Base-by-base conservation (phyloP, 2,113 vertebrate genomes). In the Sylvietta virens region DNA sequence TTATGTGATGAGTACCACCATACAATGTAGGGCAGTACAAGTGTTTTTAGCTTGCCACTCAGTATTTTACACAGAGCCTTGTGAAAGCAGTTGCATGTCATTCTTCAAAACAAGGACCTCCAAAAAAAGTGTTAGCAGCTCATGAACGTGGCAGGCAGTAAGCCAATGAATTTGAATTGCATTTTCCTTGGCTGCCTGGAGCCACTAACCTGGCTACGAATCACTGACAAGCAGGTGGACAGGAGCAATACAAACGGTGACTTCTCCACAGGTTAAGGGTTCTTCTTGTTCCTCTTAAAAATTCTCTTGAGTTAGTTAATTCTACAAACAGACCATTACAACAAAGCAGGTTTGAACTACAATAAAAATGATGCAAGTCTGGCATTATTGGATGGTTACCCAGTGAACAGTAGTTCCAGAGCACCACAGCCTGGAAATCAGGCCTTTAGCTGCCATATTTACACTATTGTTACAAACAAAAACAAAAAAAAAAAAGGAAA, bases 371-470 rank as follows among this genome's bases (percentile, higher is more conserved):
- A 97, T 87, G 95, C 88, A 78, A 91, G 94, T 96, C 95, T 96
- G 96, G 78, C 88, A 81, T 95, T 83, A 77, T 30, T 91, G 90
- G 74, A 85, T 94, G 92, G 92, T 94, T 92, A 97, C 94, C 92
- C 88, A 44, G 92, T 95, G 92, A 97, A 96, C 92, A 94, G 70
- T 71, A 84, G 94, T 95, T 94, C 94, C 93, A 94, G 95, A 95
- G 94, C 96, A 97, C 88, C 94, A 80, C 87, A 92, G 91, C 94
- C 96, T 96, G 78, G 42, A 84, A 86, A 73, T 65, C 92, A 95
- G 95, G 95, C 95, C 91, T 96, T 96, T 94, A 96, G 93, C 96
- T 96, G 95, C 97, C 96, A 27, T 97, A 98, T 98, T 97, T 98
- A 98, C 97, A 98, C 91, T 96, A 97, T 96, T 35, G 67, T 96